These are phyloP conservation scores for Heterochromis multidens DNA, from an alignment of 2,113 vertebrate genomes.

Conservation along the genomic window DNA sequence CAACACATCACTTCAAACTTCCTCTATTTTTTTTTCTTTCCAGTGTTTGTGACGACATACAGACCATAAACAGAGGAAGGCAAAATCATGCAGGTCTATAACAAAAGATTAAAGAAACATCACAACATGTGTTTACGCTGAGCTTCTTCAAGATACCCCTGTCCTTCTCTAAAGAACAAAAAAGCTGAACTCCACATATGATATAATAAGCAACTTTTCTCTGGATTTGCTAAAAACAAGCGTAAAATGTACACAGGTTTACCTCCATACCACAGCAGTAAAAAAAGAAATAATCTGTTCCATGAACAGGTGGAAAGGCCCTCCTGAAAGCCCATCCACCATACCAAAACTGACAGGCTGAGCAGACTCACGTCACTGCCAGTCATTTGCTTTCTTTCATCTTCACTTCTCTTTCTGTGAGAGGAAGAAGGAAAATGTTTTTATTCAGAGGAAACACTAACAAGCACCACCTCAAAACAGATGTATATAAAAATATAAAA, in stretches of 20 bases:
- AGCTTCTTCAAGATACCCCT: accelerated
- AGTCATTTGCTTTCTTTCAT: not conserved
- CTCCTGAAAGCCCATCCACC: not conserved
- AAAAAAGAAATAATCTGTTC: not conserved
- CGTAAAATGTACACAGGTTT: not conserved
- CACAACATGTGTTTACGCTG: accelerated
- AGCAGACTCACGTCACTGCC: not conserved
- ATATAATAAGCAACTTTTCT: not conserved
- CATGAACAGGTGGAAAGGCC: not conserved
- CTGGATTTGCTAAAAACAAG: not conserved
- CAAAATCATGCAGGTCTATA: not conserved
- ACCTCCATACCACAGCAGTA: not conserved
- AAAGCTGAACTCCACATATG: accelerated
- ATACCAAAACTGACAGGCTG: not conserved
- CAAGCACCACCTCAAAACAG: too few species aligned
- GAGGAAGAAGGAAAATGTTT: not conserved
- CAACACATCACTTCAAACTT: accelerated
- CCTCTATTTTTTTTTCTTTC: not conserved
- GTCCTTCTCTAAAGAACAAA: not conserved
- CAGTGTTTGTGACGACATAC: not conserved
- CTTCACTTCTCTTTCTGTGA: slow-evolving; percentile 69
- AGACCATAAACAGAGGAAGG: not conserved
- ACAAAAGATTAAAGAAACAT: not conserved
- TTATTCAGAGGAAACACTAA: not conserved
- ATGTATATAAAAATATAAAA: too few species aligned